Percentiles rank a stretch among this genome's conserved stretches.
Evolutionary conservation across 2,797 vertebrate genomes (phyloP).

Genomic region (Streptopelia turtur): DNA sequence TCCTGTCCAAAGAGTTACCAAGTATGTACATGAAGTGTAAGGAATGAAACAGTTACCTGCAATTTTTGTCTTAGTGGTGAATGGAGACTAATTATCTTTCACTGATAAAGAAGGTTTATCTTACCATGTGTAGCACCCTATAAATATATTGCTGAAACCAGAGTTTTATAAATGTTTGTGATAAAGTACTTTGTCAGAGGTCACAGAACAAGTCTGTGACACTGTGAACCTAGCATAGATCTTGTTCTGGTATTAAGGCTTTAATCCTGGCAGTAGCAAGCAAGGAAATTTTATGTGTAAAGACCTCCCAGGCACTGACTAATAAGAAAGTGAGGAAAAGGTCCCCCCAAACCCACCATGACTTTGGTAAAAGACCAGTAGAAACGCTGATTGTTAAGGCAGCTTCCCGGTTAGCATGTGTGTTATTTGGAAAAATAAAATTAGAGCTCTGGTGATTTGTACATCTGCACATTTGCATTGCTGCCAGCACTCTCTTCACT

Average conservation of each 20-base stretch:
- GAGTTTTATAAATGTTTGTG: background rate
- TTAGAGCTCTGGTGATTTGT: background rate
- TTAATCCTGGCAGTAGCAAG: background rate
- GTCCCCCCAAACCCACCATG: background rate
- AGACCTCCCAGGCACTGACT: background rate
- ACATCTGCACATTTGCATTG: rapidly evolving
- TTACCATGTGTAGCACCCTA: background rate
- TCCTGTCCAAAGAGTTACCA: background rate
- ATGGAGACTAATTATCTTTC: background rate
- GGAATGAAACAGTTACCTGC: background rate
- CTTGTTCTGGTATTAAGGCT: background rate
- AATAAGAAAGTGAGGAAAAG: background rate
- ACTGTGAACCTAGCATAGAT: background rate
- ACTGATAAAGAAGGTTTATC: background rate
- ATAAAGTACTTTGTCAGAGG: background rate
- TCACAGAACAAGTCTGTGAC: background rate
- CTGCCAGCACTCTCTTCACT: background rate
- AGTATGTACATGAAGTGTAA: background rate
- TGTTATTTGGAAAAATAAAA: background rate
- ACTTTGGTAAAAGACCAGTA: background rate
- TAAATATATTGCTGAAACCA: background rate
- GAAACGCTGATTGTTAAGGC: background rate
- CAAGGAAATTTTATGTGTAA: background rate
- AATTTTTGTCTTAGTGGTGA: background rate
- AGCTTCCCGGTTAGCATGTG: background rate